Conservation (phyloP, 2,113 vertebrate genomes). For the Spheniscus mendiculus region DNA sequence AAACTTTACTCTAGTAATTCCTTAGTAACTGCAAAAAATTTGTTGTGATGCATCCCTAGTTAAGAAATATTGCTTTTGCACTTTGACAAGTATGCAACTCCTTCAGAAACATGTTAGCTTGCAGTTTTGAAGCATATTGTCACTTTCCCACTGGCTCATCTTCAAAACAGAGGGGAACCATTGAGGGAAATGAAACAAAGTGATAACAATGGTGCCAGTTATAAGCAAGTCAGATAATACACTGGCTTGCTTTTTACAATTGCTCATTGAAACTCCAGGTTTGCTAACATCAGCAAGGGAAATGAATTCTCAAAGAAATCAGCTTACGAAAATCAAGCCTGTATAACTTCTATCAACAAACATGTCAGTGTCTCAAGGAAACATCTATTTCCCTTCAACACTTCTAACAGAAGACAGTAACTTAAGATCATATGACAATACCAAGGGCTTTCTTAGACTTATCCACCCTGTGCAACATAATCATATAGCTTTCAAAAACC, state of each 20-base stretch:
- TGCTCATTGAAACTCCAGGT: not conserved
- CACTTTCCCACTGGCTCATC: not conserved
- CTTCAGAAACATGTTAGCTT: not conserved
- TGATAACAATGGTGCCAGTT: not conserved
- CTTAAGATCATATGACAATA: not conserved
- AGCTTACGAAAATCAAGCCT: not conserved
- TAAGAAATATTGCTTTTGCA: not conserved
- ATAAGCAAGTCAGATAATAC: not conserved
- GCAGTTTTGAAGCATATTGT: not conserved
- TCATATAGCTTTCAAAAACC: not conserved
- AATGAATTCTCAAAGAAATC: slow-evolving; percentile 10
- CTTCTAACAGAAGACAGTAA: not conserved
- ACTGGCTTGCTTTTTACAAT: not conserved
- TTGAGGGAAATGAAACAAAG: not conserved
- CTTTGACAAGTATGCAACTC: not conserved
- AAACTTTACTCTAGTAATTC: not conserved
- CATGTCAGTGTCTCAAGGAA: not conserved
- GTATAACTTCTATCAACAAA: not conserved
- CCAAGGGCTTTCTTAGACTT: slow-evolving; percentile 42
- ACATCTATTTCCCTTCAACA: not conserved
- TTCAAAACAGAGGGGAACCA: not conserved
- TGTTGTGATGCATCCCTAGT: not conserved
- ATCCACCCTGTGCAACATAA: not conserved
- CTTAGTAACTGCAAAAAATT: not conserved
- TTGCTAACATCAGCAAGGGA: not conserved